Conservation (phyloP, 1,140 invertebrate genomes). For the Drosophila erecta region DNA sequence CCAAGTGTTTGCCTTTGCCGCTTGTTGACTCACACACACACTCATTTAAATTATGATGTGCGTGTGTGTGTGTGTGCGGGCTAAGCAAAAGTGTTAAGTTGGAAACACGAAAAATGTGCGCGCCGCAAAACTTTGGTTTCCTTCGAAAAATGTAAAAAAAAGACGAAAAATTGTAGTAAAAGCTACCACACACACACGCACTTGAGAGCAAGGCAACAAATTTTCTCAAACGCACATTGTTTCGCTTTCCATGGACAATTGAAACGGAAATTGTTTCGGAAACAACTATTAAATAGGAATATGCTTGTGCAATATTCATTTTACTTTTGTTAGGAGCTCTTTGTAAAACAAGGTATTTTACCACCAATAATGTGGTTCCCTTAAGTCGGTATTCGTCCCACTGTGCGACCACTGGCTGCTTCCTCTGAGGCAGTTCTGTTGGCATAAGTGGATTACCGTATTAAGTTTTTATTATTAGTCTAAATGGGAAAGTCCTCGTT, state of each 20-base stretch:
- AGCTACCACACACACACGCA: constrained; percentile 9
- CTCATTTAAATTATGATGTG: constrained; percentile 41
- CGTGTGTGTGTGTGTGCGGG: constrained; percentile 42
- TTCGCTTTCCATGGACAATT: neutral
- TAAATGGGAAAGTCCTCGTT: constrained; percentile 73
- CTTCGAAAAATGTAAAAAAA: constrained; percentile 40
- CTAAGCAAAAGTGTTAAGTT: constrained; percentile 80
- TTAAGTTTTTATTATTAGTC: constrained; percentile 83
- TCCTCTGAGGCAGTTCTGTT: constrained; percentile 39
- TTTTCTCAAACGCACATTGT: constrained; percentile 24
- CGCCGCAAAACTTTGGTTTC: constrained; percentile 75
- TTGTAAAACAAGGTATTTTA: neutral
- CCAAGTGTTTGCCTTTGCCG: constrained; percentile 71
- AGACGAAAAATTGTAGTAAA: constrained; percentile 17
- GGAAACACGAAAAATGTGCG: constrained; percentile 77
- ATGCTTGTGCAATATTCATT: neutral
- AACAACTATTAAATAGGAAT: neutral
- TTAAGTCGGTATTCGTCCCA: constrained; percentile 8
- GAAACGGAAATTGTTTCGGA: neutral
- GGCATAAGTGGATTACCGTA: constrained; percentile 80
- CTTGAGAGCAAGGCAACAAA: constrained; percentile 29
- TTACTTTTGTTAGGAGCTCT: neutral
- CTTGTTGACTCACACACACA: constrained; percentile 66
- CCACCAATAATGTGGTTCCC: neutral
- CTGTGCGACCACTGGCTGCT: constrained; percentile 58